Percentiles rank a stretch among this genome's conserved stretches.
These are phyloP conservation scores for Cichlasoma orientale DNA, from an alignment of 2,797 vertebrate genomes.

Conservation along the genomic window DNA sequence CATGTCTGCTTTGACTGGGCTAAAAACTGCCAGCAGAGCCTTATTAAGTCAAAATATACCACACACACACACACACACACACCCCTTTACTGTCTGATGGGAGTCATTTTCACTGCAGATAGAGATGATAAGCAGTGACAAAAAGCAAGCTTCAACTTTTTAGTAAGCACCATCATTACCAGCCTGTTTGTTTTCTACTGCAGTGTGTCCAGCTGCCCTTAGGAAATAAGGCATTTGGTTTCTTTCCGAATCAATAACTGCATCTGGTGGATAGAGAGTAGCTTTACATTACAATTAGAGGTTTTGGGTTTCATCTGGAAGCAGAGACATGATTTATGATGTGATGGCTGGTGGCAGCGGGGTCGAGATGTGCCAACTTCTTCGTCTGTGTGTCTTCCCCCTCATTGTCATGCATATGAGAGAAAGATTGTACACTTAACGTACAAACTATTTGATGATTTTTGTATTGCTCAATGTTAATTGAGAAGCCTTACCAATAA, in stretches of 20 bases:
- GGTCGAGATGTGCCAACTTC: neutral
- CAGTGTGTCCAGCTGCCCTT: constrained; percentile 29
- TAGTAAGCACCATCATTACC: constrained; percentile 60
- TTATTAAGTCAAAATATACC: neutral
- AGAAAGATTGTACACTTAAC: neutral
- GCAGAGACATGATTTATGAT: constrained; percentile 46
- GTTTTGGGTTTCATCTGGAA: constrained; percentile 46
- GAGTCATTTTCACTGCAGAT: constrained; percentile 25
- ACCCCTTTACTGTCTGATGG: constrained; percentile 9
- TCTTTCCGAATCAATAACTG: constrained; percentile 67
- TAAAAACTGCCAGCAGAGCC: constrained; percentile 23
- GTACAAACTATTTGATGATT: constrained; percentile 21
- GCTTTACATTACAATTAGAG: constrained; percentile 54
- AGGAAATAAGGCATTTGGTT: constrained; percentile 49
- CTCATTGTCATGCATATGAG: constrained; percentile 8
- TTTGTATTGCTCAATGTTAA: constrained; percentile 7
- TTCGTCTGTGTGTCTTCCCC: neutral
- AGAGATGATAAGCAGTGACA: constrained; percentile 29
- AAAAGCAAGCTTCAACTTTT: constrained; percentile 46
- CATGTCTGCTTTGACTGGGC: constrained; percentile 2
- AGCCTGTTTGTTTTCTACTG: constrained; percentile 49
- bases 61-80: neutral
- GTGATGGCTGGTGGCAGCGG: neutral
- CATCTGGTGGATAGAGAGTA: constrained; percentile 52
- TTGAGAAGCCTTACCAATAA: constrained; percentile 28